These are phyloP conservation scores for Coreoperca whiteheadi DNA, from an alignment of 2,113 vertebrate species.

Conservation along the genomic window DNA sequence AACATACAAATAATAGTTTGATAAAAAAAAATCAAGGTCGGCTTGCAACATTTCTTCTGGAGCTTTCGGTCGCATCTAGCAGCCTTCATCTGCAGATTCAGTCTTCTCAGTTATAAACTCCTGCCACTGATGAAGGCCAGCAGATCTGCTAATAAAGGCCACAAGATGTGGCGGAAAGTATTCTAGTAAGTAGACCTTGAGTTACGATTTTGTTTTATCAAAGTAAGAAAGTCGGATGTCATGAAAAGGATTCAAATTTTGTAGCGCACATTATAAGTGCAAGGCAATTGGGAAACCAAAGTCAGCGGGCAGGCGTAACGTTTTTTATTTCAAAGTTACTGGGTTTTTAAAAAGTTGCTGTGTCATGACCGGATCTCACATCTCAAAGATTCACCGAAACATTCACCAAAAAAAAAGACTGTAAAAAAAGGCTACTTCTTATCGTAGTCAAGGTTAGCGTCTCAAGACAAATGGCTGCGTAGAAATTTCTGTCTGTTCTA, in stretches of 20 bases:
- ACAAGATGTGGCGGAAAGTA: neutral
- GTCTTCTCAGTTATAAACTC: neutral
- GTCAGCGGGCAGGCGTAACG: neutral
- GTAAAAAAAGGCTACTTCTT: neutral
- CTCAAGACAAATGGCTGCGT: neutral
- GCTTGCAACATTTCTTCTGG: neutral
- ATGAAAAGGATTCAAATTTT: neutral
- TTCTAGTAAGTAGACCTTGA: neutral
- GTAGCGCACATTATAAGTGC: neutral
- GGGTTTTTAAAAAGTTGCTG: neutral
- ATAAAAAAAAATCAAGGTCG: neutral
- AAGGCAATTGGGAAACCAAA: neutral
- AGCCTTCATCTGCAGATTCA: neutral
- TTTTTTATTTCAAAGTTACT: neutral
- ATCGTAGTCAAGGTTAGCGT: neutral
- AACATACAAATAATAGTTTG: no score
- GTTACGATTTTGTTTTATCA: neutral
- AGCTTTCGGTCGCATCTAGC: neutral
- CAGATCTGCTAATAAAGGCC: neutral
- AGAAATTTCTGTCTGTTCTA: neutral
- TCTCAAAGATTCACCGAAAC: neutral
- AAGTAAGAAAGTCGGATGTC: neutral
- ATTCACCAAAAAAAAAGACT: neutral
- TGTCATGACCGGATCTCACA: neutral
- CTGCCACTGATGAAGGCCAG: neutral